Evolutionary conservation across 1,140 invertebrate genomes (phyloP).

Genomic region (Orchesella cincta): DNA sequence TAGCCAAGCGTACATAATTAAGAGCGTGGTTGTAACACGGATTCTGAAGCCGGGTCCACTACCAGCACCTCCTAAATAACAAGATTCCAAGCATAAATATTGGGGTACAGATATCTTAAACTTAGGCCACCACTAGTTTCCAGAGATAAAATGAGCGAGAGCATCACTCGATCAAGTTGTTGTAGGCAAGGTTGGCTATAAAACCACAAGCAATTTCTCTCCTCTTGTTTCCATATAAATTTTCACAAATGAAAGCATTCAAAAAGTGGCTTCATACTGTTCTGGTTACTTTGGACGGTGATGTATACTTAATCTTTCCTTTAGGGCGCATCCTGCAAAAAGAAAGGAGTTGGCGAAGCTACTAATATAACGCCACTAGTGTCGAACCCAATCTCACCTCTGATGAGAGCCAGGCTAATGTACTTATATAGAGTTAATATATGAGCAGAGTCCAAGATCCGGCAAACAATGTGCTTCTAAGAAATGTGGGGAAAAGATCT

Average conservation of each 20-base stretch:
- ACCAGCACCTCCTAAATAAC: background rate
- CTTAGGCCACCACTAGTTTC: background rate
- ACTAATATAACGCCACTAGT: too few species aligned
- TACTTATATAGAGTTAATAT: too few species aligned
- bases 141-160: conserved; percentile 17
- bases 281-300: too few species aligned
- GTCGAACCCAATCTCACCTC: too few species aligned
- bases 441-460: too few species aligned
- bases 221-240: conserved; percentile 5
- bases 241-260: conserved; percentile 21
- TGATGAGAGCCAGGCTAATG: too few species aligned
- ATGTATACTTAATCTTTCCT: background rate
- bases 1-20: conserved; percentile 51
- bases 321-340: too few species aligned
- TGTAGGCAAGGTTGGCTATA: background rate
- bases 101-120: too few species aligned
- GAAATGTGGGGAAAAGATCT: background rate
- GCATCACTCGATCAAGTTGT: conserved; percentile 16
- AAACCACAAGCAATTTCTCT: conserved; percentile 16
- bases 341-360: too few species aligned
- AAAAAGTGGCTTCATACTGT: background rate
- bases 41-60: background rate
- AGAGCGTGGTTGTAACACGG: background rate
- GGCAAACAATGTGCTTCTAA: background rate
- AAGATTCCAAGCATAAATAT: too few species aligned